Conservation (phyloP, 64 coral and sea anemone species). For the Pocillopora verrucosa region DNA sequence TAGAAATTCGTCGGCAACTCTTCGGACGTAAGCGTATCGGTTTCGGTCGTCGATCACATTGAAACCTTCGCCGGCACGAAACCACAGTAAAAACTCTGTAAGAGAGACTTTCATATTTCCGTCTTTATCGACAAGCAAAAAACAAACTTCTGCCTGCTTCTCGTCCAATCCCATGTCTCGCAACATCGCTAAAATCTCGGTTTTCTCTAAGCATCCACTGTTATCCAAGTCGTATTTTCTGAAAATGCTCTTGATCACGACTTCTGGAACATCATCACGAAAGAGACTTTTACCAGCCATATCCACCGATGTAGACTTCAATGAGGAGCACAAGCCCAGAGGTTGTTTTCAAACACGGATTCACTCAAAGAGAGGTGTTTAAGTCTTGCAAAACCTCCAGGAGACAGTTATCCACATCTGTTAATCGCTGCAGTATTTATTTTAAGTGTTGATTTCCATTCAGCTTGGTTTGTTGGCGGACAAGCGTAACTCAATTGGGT, state of each 20-base stretch:
- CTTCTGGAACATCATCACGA: conserved; percentile 4
- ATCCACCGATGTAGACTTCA: not conserved
- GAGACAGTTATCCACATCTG: not conserved
- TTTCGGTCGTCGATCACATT: conserved; percentile 5
- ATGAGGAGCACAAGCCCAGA: not conserved
- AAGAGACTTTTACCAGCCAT: conserved; percentile 28
- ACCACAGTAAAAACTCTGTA: not conserved
- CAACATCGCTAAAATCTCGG: conserved; percentile 16
- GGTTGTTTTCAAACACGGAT: not conserved
- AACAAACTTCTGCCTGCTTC: conserved; percentile 19
- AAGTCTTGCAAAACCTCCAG: not conserved
- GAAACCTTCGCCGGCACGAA: not conserved
- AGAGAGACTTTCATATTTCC: not conserved
- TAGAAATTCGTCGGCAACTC: not conserved
- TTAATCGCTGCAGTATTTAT: not conserved
- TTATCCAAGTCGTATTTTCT: conserved; percentile 5
- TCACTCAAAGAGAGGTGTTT: not conserved
- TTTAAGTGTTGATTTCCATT: not conserved
- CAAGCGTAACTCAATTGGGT: not conserved
- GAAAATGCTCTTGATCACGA: conserved; percentile 25
- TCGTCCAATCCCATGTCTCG: conserved; percentile 11
- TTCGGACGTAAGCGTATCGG: conserved; percentile 29
- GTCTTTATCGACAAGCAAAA: conserved; percentile 27
- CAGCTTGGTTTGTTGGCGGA: conserved; percentile 1
- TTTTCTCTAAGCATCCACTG: not conserved